phyloP scores from a whole-genome alignment of 2,888 invertebrate species.

The Sclerodermus sp. region DNA sequence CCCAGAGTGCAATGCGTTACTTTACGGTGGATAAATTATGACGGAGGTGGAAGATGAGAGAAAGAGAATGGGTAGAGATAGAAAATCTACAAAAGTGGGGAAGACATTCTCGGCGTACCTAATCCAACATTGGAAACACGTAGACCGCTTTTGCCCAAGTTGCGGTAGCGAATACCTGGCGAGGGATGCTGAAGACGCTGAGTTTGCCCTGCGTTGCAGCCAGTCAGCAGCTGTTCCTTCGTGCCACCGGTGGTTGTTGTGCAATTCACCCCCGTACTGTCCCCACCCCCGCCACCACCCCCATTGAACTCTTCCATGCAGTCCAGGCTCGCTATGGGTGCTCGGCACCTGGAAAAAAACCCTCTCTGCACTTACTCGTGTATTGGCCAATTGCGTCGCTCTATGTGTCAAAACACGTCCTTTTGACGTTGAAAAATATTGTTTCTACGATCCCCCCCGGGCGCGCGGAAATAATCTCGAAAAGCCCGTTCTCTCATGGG shows the following conservation, averaged over 20 bases:
- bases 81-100: neutral
- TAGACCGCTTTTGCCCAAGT: constrained; percentile 93
- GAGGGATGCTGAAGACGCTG: constrained; percentile 66
- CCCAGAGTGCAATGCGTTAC: too few species aligned
- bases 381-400: too few species aligned
- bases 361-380: constrained; percentile 6
- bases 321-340: constrained; percentile 89
- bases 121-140: constrained; percentile 93
- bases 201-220: constrained; percentile 59
- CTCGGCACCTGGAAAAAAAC: constrained; percentile 72
- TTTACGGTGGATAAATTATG: too few species aligned
- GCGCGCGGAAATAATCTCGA: too few species aligned
- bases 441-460: too few species aligned
- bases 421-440: too few species aligned
- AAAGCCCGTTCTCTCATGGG: too few species aligned
- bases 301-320: constrained; percentile 93
- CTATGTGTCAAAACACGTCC: too few species aligned
- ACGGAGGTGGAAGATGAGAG: too few species aligned
- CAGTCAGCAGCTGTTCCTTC: constrained; percentile 62
- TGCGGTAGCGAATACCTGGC: constrained; percentile 85
- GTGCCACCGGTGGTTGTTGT: constrained; percentile 56
- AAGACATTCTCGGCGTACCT: constrained; percentile 59
- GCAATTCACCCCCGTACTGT: constrained; percentile 54
- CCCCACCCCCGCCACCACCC: constrained; percentile 58
- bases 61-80: neutral